Evolutionary conservation across 2,888 invertebrate genomes (phyloP).

Genomic region (Polietes domitor): DNA sequence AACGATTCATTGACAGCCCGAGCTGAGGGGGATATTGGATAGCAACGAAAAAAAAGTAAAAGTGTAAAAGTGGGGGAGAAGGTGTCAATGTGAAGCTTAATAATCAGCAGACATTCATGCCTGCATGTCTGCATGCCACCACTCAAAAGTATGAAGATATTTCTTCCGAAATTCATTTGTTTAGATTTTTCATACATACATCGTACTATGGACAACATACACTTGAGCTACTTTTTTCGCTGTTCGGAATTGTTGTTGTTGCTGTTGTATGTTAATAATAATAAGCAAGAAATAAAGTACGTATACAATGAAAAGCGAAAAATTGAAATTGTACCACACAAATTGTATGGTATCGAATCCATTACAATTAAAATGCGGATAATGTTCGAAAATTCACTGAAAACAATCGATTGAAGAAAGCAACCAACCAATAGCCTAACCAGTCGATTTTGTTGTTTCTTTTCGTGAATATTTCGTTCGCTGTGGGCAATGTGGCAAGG

Average conservation of each 20-base stretch:
- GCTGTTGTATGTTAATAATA: constrained; percentile 27
- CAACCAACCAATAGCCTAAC: not conserved
- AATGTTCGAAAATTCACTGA: constrained; percentile 37
- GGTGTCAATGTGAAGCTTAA: not conserved
- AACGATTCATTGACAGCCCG: constrained; percentile 1
- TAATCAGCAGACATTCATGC: not conserved
- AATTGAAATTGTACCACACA: constrained; percentile 34
- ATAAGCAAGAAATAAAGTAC: constrained; percentile 30
- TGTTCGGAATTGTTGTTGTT: not conserved
- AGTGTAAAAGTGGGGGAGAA: constrained; percentile 34
- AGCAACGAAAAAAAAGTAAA: constrained; percentile 43
- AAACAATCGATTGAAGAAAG: constrained; percentile 47
- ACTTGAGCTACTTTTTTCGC: constrained; percentile 20
- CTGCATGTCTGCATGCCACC: no score
- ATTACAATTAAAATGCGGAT: constrained; percentile 53
- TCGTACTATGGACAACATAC: constrained; percentile 9
- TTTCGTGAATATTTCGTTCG: not conserved
- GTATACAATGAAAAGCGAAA: constrained; percentile 20
- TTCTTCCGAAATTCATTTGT: constrained; percentile 26
- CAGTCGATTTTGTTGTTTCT: not conserved
- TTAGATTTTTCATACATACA: constrained; percentile 1
- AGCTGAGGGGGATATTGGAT: not conserved
- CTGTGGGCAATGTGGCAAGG: no score
- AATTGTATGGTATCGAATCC: constrained; percentile 26
- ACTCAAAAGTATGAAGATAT: not conserved